Base-by-base conservation (phyloP, 2,797 vertebrate genomes). In the Capromys pilorides region DNA sequence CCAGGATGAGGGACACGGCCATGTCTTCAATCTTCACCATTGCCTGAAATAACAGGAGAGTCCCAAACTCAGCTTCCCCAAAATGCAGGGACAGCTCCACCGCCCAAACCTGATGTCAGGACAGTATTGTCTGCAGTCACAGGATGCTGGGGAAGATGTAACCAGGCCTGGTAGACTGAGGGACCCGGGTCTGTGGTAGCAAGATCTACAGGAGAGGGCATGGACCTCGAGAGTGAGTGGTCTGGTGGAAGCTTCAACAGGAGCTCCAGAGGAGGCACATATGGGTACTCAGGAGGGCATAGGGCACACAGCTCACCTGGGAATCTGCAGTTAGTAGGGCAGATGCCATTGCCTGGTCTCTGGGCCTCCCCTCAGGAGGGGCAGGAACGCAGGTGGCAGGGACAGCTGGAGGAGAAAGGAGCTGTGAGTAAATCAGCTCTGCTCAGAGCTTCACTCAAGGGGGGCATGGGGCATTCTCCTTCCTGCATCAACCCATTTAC, bases 21-120 rank as follows among this genome's bases (percentile, higher is more conserved):
- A 97, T 97, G 89, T 97, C 97, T 95, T 97, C 97, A 19, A 97
- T 97, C 96, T 97, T 97, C 95, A 97, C 97, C 97, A 97, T 97
- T 78, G 97, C 97, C 97, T 97, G 97, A 94, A 97, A 97, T 88
- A 88, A 97, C 51, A 97, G 13, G 84, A 96, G 94, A 96, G 41
- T 36, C 79, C 85, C 96, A 94, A 21, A 71, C 81, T 97, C 91
- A 97, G 95, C 97, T 94, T 45, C 33, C 61, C 73, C 62, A n/a
- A 91, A 41, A 71, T 64, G 88, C 85, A 94, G 78, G 89, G 78
- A 86, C 28, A 96, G 59, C 73, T 87, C 88, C 85, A 85, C 12
- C 80, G 91, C 80, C 93, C 93, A 80, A 83, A 89, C 39, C 64
- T 96, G 49, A 75, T 88, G 66, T 80, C 28, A 78, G 80, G 64